phyloP scores from a whole-genome alignment of 37 sponge, comb jelly and placozoan genomes.

The Chondrosia reniformis region DNA sequence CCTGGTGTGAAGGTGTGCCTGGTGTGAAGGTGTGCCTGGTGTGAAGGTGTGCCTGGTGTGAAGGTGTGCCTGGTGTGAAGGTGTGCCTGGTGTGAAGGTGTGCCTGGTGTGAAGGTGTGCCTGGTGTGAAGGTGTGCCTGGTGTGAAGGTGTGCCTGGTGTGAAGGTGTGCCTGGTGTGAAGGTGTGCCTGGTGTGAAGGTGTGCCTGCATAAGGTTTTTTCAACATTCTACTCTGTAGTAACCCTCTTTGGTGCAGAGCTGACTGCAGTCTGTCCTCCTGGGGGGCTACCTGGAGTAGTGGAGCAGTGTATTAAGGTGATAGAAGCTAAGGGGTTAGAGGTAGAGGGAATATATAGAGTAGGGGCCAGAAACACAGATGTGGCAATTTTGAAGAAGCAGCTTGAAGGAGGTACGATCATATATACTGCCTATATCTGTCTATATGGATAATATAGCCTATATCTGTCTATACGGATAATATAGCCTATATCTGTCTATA shows the following conservation, averaged over 20 bases:
- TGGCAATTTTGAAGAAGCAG: constrained; percentile 48
- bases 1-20: background rate
- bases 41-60: background rate
- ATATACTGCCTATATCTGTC: too few species aligned
- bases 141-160: background rate
- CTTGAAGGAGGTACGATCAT: constrained; percentile 53
- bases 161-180: background rate
- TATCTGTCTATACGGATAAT: too few species aligned
- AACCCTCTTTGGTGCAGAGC: constrained; percentile 50
- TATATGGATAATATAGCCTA: too few species aligned
- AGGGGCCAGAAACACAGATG: constrained; percentile 23
- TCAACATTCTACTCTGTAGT: constrained; percentile 8
- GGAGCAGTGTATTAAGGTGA: constrained; percentile 64
- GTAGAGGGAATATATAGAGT: constrained; percentile 72
- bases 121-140: background rate
- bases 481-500: too few species aligned
- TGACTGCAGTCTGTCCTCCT: constrained; percentile 32
- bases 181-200: background rate
- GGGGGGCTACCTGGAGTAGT: constrained; percentile 41
- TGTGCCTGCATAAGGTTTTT: background rate
- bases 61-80: background rate
- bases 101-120: background rate
- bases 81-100: background rate
- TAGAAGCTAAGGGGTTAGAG: constrained; percentile 59
- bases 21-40: background rate